Evolutionary conservation across 2,797 vertebrate species (phyloP), one percentile per base, ranked within the genome.

Genomic region (Oryzias sinensis): DNA sequence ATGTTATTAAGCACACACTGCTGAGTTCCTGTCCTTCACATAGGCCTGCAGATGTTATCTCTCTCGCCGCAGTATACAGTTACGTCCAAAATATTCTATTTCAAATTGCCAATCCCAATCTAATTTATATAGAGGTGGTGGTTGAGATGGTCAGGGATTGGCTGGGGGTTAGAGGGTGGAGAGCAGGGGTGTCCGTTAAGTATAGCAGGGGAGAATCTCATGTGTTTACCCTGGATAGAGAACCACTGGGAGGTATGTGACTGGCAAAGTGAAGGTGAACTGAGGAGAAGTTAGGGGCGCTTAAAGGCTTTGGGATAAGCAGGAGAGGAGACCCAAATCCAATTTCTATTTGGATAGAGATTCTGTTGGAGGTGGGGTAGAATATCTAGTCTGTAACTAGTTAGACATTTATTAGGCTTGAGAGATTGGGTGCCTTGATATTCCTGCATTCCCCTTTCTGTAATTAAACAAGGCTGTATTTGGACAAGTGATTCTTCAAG

Each of bases 1-100:
- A 93, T 93, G 85, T 97, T 96, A 98, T 98, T 98, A 97, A 97
- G 93, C 93, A 93, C 93, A 92, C 94, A 90, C 93, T 91, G 93
- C 92, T 80, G 72, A 95, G 96, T 97, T 98, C 96, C 96, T 98
- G 96, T 94, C 93, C 93, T 93, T 95, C 94, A 95, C 92, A 91
- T 93, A 91, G 93, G 93, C 92, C 94, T 91, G 79, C 93, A 96
- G 97, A 99, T 99, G 94, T 96, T 99, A 99, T 99, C 96, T 84
- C 64, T 85, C 81, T 71, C 83, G 82, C 91, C 83, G 89, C 82
- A 88, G 93, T 95, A 92, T 98, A 95, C 86, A 74, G 95, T 98
- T 98, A 96, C 96, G 93, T 88, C 87, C 86, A 91, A 95, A 94
- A 95, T 95, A 94, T 95, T 95, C 91, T 90, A 86, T 92, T 22